Base-by-base conservation (phyloP, 2,888 invertebrate species). In the Drosophila prolongata region DNA sequence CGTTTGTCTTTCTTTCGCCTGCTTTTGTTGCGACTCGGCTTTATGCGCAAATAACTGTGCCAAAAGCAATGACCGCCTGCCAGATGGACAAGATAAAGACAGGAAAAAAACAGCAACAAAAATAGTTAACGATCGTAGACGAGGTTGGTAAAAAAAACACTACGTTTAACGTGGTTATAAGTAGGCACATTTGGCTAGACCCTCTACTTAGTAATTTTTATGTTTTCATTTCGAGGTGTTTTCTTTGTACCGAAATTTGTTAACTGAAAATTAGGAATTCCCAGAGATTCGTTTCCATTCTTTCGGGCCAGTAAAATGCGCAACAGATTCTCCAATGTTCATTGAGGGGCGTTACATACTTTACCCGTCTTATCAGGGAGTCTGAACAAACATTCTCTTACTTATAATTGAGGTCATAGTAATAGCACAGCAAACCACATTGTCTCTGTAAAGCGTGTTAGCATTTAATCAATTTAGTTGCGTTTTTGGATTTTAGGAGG, bases 111-210 rank as follows among this genome's bases (percentile, higher is more conserved):
- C 49, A 27, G 43, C 34, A 54, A 56, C 38, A 52, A 54, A 34
- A 57, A 37, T 35, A 24, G n/a, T 65, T 49, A 64, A 49, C 62
- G 49, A 64, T 64, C 49, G 62, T 49, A 37, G 52, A 40, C 27
- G 27, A 53, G 61, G 55, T 37, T 62, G 30, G 44, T 55, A 24
- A n/a, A 53, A 53, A 57, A 54, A 49, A 54, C 9, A 47, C 30
- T 40, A 3, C 49, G 56, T 52, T 75, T 87, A 79, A 83, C 84
- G 81, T 49, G 79, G 74, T 72, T 74, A 78, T 80, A 73, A 73
- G 69, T 80, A 77, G 78, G 61, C 72, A 44, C 67, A 69, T 59
- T 73, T 60, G 66, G 42, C 38, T 62, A 68, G 49, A 47, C 54
- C 47, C 43, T 56, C 42, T 62, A 19, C 54, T 49, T 53, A 10